These are phyloP conservation scores for Cantharis rustica DNA, from an alignment of 2,888 invertebrate species.

Conservation along the genomic window DNA sequence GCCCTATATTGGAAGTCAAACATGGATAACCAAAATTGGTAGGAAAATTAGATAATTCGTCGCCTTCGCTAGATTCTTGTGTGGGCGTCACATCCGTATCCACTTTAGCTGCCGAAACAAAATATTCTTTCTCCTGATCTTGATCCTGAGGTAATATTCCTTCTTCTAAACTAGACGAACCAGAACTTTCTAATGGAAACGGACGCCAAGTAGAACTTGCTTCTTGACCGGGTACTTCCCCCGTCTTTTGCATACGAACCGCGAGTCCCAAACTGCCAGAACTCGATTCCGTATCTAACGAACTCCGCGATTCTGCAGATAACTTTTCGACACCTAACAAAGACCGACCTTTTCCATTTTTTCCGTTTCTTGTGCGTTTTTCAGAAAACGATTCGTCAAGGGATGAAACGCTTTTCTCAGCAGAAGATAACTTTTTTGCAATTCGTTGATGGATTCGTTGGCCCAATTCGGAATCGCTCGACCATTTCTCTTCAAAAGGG, in stretches of 20 bases:
- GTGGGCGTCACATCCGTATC: slow-evolving; percentile 62
- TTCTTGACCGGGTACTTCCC: slow-evolving; percentile 65
- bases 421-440: slow-evolving; percentile 52
- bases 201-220: slow-evolving; percentile 82
- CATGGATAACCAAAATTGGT: slow-evolving; percentile 75
- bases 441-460: slow-evolving; percentile 53
- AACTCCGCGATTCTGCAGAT: slow-evolving; percentile 71
- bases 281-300: slow-evolving; percentile 76
- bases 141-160: slow-evolving; percentile 79
- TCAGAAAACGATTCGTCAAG: slow-evolving; percentile 51
- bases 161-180: slow-evolving; percentile 85
- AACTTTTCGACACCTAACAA: slow-evolving; percentile 51
- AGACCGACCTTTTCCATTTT: slow-evolving; percentile 47
- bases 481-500: slow-evolving; percentile 57
- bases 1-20: slow-evolving; percentile 60
- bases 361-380: slow-evolving; percentile 35
- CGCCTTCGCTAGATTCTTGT: slow-evolving; percentile 71
- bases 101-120: slow-evolving; percentile 50
- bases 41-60: slow-evolving; percentile 77
- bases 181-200: slow-evolving; percentile 83
- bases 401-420: slow-evolving; percentile 52
- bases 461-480: slow-evolving; percentile 54
- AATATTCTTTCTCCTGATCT: slow-evolving; percentile 59
- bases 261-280: slow-evolving; percentile 76
- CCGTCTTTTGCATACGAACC: slow-evolving; percentile 61